Base-by-base conservation (phyloP, 2,797 vertebrate genomes). In the Amphiprion clarkii region DNA sequence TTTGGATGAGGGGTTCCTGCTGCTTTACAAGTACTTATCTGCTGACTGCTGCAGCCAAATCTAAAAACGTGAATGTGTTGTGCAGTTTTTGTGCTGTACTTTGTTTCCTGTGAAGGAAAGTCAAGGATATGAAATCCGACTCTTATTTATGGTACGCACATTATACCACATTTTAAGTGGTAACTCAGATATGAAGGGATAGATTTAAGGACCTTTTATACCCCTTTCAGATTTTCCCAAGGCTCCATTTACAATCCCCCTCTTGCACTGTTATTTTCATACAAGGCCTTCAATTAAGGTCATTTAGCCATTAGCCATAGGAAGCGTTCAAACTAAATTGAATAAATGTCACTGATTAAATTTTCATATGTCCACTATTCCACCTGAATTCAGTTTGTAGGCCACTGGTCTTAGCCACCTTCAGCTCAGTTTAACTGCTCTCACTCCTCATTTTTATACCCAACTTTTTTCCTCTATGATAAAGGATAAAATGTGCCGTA, bases 11-110 rank as follows among this genome's bases (percentile, higher is more conserved):
- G 31, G 62, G 29, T 21, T 74, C 64, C 42, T 73, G 48, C 58
- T 88, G 79, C 67, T 82, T 80, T 68, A 57, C 72, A 83, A 64
- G 49, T 74, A 46, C 58, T 74, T 49, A 66, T 81, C 74, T 67
- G 44, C 61, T 19, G 33, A 19, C 57, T 49, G 57, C 44, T 77
- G 57, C 65, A 79, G 23, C 21, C 23, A 64, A 13, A 4, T 57
- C 59, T 62, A 68, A 57, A 25, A 70, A 44, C 48, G 53, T 3
- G 3, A 62, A 6, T 29, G 40, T 62, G 39, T 3, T 58, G 3
- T 49, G 57, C 54, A 10, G 29, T 59, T 17, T 56, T 71, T 3
- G 57, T 52, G 39, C 3, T 70, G 52, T 27, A 14, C 21, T 40
- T 69, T 79, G n/a, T 78, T 84, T 81, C 21, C 49, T 58, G 62